These are phyloP conservation scores for Tiliqua scincoides DNA, from an alignment of 2,113 vertebrate species.

Conservation along the genomic window DNA sequence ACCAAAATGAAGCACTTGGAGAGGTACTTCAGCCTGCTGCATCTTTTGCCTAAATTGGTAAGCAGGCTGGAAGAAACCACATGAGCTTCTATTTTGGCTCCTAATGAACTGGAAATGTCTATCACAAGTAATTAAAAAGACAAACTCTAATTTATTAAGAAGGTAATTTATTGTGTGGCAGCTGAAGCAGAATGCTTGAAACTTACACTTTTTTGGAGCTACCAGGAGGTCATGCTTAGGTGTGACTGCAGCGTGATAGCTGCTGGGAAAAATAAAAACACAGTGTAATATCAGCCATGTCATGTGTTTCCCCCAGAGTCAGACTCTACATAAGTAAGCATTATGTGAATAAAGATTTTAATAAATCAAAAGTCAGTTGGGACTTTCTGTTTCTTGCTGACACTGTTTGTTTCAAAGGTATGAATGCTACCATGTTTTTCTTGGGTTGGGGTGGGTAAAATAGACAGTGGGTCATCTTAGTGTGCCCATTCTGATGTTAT, in stretches of 20 bases:
- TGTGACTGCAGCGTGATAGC: conserved; percentile 55
- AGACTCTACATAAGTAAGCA: conserved; percentile 65
- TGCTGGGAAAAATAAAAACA: conserved; percentile 57
- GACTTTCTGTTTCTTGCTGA: conserved; percentile 29
- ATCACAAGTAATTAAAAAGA: conserved; percentile 56
- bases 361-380: conserved; percentile 64
- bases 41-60: conserved; percentile 27
- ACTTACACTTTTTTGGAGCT: conserved; percentile 30
- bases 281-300: conserved; percentile 52
- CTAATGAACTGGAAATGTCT: conserved; percentile 62
- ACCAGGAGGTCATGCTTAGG: conserved; percentile 58
- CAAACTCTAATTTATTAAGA: conserved; percentile 62
- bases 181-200: conserved; percentile 54
- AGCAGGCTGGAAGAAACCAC: conserved; percentile 18
- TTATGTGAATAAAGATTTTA: conserved; percentile 80
- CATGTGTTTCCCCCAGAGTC: conserved; percentile 64
- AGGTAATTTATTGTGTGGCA: conserved; percentile 74
- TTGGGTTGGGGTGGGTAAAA: neutral
- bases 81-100: conserved; percentile 28
- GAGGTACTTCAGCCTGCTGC: conserved; percentile 48
- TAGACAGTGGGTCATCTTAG: no score
- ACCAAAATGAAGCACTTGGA: conserved; percentile 43
- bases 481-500: neutral
- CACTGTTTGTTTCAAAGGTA: neutral
- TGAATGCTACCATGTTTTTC: neutral